Percentiles rank a stretch among this genome's conserved stretches.
Evolutionary conservation across 2,888 invertebrate genomes (phyloP).

Genomic region (Leistus spinibarbis): DNA sequence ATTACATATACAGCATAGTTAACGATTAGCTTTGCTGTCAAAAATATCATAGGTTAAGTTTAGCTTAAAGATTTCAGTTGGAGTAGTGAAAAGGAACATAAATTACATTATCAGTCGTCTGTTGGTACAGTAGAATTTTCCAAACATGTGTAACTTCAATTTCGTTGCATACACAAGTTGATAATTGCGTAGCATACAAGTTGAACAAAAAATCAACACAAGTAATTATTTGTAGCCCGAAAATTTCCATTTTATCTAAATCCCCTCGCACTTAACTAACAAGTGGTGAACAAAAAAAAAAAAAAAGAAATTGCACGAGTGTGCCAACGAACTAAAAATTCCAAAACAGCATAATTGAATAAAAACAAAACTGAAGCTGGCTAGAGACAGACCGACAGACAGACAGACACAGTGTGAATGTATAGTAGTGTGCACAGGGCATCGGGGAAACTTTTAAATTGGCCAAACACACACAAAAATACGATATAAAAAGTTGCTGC

Average conservation of each 20-base stretch:
- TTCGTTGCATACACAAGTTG: too few relatives aligned
- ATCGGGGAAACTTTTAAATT: constrained; percentile 29
- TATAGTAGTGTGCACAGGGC: constrained; percentile 1
- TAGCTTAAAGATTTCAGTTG: too few relatives aligned
- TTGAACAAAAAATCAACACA: not conserved
- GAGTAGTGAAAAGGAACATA: too few relatives aligned
- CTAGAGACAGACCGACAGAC: too few relatives aligned
- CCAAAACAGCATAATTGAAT: constrained; percentile 22
- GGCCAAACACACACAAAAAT: constrained; percentile 24
- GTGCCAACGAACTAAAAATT: constrained; percentile 13
- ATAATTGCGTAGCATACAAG: not conserved
- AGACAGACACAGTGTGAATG: not conserved
- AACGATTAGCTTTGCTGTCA: too few relatives aligned
- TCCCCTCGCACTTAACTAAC: not conserved
- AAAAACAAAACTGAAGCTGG: constrained; percentile 29
- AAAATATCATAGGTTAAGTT: too few relatives aligned
- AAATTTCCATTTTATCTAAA: not conserved
- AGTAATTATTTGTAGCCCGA: not conserved
- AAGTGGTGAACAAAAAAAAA: not conserved
- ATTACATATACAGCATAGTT: too few relatives aligned
- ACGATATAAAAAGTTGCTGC: constrained; percentile 22
- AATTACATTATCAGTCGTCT: too few relatives aligned
- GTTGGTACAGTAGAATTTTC: too few relatives aligned
- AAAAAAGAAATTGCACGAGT: not conserved
- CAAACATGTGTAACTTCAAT: too few relatives aligned